A percentile compares a stretch with the other conserved stretches of the same genome.
phyloP scores from a whole-genome alignment of 1,140 invertebrate species.

The Brachionus paranguensis region DNA sequence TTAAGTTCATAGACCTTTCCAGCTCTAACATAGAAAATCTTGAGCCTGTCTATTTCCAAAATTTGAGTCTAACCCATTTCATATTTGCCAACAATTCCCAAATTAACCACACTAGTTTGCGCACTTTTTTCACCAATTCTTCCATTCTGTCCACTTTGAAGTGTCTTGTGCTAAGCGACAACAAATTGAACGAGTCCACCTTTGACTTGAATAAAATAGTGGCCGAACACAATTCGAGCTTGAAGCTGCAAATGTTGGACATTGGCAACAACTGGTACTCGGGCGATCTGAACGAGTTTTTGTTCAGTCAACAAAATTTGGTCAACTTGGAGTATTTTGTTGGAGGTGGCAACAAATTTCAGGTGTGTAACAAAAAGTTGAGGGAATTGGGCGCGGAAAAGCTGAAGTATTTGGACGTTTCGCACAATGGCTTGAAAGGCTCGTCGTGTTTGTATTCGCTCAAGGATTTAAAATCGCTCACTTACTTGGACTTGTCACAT shows the following conservation, averaged over 20 bases:
- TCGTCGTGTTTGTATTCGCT: conserved; percentile 15
- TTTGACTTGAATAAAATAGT: not conserved
- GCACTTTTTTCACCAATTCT: not conserved
- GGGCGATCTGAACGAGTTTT: conserved; percentile 19
- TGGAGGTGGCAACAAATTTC: not conserved
- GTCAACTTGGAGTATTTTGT: not conserved
- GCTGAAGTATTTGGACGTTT: not conserved
- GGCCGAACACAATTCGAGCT: not conserved
- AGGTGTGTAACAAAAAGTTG: not conserved
- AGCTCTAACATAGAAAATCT: not conserved
- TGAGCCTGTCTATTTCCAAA: not conserved
- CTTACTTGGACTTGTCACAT: not conserved
- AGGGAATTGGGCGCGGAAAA: not conserved
- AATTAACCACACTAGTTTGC: not conserved
- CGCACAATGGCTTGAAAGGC: not conserved
- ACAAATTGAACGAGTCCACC: not conserved
- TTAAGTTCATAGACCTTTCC: not conserved
- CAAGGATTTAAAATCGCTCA: not conserved
- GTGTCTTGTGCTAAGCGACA: not conserved
- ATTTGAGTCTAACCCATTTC: not conserved
- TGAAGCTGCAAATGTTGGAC: not conserved
- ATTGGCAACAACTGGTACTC: not conserved
- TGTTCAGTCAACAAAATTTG: not conserved
- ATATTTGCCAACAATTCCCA: not conserved
- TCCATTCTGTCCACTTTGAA: not conserved